Conservation (phyloP, 2,888 invertebrate species). For the Trissolcus brochymenae region DNA sequence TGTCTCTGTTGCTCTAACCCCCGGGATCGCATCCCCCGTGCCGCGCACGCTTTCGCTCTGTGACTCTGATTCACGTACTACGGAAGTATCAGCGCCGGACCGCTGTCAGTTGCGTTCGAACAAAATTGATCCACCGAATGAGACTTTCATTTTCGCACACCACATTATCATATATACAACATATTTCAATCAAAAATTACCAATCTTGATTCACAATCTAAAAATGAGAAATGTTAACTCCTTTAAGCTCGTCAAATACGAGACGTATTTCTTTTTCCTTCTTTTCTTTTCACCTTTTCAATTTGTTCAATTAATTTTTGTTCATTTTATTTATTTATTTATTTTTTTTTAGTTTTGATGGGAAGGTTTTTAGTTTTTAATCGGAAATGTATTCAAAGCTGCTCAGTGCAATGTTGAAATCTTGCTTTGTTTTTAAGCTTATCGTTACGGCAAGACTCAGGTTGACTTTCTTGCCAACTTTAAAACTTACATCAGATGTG, state of each 20-base stretch:
- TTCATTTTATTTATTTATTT: neutral
- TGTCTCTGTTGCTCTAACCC: constrained; percentile 54
- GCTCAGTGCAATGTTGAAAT: constrained; percentile 14
- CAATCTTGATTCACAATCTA: no score
- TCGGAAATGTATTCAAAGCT: constrained; percentile 31
- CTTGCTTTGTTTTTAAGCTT: constrained; percentile 27
- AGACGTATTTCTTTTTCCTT: no score
- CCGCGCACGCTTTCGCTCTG: constrained; percentile 54
- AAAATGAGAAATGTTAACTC: no score
- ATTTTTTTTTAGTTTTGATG: neutral
- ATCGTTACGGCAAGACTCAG: constrained; percentile 21
- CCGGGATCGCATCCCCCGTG: constrained; percentile 52
- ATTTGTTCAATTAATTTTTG: neutral
- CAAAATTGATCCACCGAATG: constrained; percentile 7
- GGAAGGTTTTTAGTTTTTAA: constrained; percentile 7
- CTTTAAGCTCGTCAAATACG: no score
- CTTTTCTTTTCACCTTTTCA: neutral
- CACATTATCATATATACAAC: constrained; percentile 10
- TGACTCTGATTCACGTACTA: constrained; percentile 12
- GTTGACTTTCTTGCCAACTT: constrained; percentile 37
- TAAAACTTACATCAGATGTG: constrained; percentile 36
- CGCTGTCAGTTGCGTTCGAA: constrained; percentile 16
- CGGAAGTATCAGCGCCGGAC: constrained; percentile 17
- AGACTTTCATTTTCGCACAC: neutral
- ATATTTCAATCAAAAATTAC: neutral